Conservation (phyloP, 2,113 vertebrate species). For the Scomber japonicus region DNA sequence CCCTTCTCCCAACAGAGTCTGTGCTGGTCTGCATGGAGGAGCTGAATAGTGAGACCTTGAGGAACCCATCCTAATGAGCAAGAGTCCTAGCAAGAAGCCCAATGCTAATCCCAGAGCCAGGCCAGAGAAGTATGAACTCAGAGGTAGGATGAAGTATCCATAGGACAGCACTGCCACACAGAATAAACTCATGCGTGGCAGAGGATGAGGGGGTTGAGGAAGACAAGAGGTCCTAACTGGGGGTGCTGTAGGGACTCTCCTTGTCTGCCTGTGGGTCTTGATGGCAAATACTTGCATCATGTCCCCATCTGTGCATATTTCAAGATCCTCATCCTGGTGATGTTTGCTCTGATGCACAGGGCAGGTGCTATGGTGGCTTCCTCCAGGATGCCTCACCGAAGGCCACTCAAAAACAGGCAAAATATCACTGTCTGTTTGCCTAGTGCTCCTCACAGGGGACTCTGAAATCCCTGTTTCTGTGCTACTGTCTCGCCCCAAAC, state of each 20-base stretch:
- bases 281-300: slow-evolving; percentile 81
- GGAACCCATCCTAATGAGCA: slow-evolving; percentile 84
- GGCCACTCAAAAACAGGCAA: slow-evolving; percentile 76
- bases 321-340: slow-evolving; percentile 73
- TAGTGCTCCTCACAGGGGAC: slow-evolving; percentile 45
- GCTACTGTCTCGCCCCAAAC: slow-evolving; percentile 61
- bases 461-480: slow-evolving; percentile 57
- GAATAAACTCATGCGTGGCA: slow-evolving; percentile 84
- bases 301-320: slow-evolving; percentile 84
- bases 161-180: slow-evolving; percentile 86
- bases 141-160: slow-evolving; percentile 87
- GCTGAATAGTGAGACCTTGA: slow-evolving; percentile 24
- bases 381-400: slow-evolving; percentile 35
- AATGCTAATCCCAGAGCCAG: slow-evolving; percentile 87
- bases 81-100: slow-evolving; percentile 88
- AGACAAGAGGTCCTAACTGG: not conserved
- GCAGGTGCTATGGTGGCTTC: slow-evolving; percentile 50
- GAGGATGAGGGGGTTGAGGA: slow-evolving; percentile 44
- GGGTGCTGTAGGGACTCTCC: not conserved
- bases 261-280: not conserved
- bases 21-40: slow-evolving; percentile 28
- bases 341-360: slow-evolving; percentile 58
- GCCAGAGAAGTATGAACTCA: slow-evolving; percentile 88
- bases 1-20: slow-evolving; percentile 29
- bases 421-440: slow-evolving; percentile 62